These are phyloP conservation scores for Gymnoscelis rufifasciata DNA, from an alignment of 2,888 invertebrate species.

Conservation along the genomic window DNA sequence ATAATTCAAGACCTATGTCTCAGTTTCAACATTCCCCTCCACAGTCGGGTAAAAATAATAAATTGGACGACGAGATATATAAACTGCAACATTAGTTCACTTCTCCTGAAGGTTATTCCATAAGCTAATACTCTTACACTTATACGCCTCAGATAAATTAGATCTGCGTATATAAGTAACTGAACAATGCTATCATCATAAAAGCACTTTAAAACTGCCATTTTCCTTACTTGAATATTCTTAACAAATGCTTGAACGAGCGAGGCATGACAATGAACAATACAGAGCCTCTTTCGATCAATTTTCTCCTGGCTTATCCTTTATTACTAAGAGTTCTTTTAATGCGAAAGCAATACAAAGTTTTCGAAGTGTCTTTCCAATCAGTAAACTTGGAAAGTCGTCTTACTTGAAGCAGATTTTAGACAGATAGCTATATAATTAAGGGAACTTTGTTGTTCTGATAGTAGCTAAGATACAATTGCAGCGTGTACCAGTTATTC, in stretches of 20 bases:
- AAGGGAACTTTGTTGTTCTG: not conserved
- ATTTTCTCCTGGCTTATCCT: constrained; percentile 26
- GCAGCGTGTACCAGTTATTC: no score
- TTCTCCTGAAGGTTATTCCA: no score
- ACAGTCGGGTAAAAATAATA: no score
- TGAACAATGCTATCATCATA: not conserved
- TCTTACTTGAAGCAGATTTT: constrained; percentile 21
- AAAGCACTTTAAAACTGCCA: constrained; percentile 1
- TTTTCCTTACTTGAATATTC: constrained; percentile 4
- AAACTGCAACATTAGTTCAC: no score
- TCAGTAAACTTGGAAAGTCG: constrained; percentile 34
- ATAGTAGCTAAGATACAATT: no score
- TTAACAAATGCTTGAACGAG: constrained; percentile 12
- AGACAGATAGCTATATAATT: constrained; percentile 2
- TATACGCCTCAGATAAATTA: no score
- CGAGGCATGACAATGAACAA: constrained; percentile 29
- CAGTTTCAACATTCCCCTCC: no score
- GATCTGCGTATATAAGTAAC: not conserved
- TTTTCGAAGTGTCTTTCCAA: constrained; percentile 40
- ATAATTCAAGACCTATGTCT: no score
- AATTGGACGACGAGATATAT: no score
- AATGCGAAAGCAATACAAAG: constrained; percentile 41
- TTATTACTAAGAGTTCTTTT: constrained; percentile 28
- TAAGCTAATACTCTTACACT: no score
- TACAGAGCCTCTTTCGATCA: constrained; percentile 29